Conservation (phyloP, 2,113 vertebrate genomes). For the Sigmodon hispidus region DNA sequence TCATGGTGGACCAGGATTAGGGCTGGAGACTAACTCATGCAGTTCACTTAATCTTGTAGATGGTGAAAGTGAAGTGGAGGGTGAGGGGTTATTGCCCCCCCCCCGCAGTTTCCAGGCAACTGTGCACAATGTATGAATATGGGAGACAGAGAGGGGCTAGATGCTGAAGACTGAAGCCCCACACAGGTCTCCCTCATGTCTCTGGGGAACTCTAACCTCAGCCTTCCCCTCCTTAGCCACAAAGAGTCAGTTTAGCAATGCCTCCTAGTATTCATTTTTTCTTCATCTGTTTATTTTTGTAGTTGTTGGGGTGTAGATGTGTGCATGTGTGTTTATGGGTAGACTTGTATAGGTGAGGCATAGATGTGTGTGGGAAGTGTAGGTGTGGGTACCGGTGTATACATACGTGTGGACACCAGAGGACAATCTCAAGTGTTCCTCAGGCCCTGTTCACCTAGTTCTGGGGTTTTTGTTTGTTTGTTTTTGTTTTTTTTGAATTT, state of each 20-base stretch:
- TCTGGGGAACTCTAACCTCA: not conserved
- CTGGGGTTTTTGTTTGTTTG: not conserved
- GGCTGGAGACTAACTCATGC: not conserved
- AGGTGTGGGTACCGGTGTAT: not conserved
- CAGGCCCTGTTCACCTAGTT: not conserved
- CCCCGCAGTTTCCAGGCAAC: not conserved
- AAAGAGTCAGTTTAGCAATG: not conserved
- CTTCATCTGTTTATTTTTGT: not conserved
- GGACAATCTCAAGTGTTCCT: not conserved
- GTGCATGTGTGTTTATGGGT: not conserved
- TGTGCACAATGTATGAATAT: accelerated
- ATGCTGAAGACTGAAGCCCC: not conserved
- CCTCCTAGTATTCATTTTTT: not conserved
- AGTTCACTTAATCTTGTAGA: not conserved
- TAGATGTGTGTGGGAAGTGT: not conserved
- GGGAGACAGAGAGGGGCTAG: not conserved
- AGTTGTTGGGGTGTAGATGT: not conserved
- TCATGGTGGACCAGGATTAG: not conserved
- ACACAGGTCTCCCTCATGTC: not conserved
- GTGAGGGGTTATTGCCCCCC: not conserved
- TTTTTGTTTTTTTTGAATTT: not conserved
- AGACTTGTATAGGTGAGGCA: not conserved
- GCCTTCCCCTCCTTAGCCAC: not conserved
- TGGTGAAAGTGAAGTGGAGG: not conserved
- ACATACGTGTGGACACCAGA: not conserved